phyloP scores from a whole-genome alignment of 2,888 invertebrate species.

The Dione juno region DNA sequence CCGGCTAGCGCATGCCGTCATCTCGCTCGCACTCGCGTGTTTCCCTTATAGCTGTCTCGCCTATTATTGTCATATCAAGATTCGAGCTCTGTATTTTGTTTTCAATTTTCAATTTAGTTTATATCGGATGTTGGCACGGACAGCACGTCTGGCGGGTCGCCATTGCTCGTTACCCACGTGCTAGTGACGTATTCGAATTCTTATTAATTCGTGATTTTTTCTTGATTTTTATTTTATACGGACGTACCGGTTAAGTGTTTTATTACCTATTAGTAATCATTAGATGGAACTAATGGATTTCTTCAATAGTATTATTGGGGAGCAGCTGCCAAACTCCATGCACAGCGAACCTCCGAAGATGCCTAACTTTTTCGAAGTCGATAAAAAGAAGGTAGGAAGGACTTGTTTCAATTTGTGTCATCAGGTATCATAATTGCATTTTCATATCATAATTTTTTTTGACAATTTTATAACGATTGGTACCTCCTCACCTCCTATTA shows the following conservation, averaged over 20 bases:
- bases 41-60: slow-evolving; percentile 72
- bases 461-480: not conserved
- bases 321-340: slow-evolving; percentile 60
- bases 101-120: slow-evolving; percentile 83
- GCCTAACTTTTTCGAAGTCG: slow-evolving; percentile 78
- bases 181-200: slow-evolving; percentile 56
- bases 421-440: not conserved
- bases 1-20: slow-evolving; percentile 61
- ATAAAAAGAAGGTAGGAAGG: slow-evolving; percentile 74
- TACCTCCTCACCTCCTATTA: not conserved
- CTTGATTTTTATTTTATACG: slow-evolving; percentile 45
- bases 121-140: slow-evolving; percentile 81
- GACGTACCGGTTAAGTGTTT: slow-evolving; percentile 49
- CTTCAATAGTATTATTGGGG: slow-evolving; percentile 71
- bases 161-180: slow-evolving; percentile 72
- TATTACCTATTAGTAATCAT: slow-evolving; percentile 54
- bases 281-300: slow-evolving; percentile 77
- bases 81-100: slow-evolving; percentile 82
- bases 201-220: slow-evolving; percentile 52
- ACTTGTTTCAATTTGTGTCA: slow-evolving; percentile 21
- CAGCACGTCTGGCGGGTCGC: slow-evolving; percentile 76
- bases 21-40: slow-evolving; percentile 61
- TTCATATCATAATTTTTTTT: not conserved
- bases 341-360: slow-evolving; percentile 69
- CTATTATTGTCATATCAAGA: slow-evolving; percentile 83